phyloP scores from a whole-genome alignment of 2,888 invertebrate genomes.

The Seira sanloemensis region DNA sequence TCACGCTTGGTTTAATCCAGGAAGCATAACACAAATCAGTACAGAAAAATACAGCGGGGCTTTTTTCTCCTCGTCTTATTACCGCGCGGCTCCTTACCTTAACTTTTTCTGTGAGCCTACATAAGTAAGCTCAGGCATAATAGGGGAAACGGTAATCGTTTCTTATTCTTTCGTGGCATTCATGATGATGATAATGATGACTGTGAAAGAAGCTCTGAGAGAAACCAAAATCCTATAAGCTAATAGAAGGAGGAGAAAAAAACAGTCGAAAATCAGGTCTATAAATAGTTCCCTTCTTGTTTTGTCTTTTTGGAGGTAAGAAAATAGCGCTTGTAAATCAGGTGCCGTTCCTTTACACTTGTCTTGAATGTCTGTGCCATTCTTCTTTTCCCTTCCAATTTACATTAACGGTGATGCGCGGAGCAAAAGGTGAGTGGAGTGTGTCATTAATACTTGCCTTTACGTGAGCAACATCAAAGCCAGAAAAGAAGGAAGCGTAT shows the following conservation, averaged over 20 bases:
- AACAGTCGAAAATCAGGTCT: conserved; percentile 34
- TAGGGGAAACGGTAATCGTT: not conserved
- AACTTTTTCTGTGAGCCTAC: not conserved
- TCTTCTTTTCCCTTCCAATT: not conserved
- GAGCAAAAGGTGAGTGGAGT: not conserved
- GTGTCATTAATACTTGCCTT: not conserved
- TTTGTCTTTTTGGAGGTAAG: not conserved
- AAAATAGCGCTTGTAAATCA: not conserved
- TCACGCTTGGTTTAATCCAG: conserved; percentile 24
- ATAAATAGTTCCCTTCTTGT: conserved; percentile 40
- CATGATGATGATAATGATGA: not conserved
- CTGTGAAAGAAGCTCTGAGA: too few relatives aligned
- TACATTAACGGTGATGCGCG: not conserved
- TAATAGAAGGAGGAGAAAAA: not conserved
- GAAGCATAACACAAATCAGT: conserved; percentile 5
- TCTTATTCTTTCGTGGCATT: conserved; percentile 22
- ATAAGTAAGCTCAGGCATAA: not conserved
- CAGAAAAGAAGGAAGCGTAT: not conserved
- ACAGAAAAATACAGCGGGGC: not conserved
- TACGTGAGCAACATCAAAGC: not conserved
- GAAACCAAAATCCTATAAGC: not conserved
- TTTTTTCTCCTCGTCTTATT: too few relatives aligned
- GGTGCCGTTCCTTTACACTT: not conserved
- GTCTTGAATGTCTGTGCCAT: not conserved
- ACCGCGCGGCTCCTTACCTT: too few relatives aligned